Evolutionary conservation across 1,140 invertebrate genomes (phyloP).

Genomic region (Drosophila nebulosa): DNA sequence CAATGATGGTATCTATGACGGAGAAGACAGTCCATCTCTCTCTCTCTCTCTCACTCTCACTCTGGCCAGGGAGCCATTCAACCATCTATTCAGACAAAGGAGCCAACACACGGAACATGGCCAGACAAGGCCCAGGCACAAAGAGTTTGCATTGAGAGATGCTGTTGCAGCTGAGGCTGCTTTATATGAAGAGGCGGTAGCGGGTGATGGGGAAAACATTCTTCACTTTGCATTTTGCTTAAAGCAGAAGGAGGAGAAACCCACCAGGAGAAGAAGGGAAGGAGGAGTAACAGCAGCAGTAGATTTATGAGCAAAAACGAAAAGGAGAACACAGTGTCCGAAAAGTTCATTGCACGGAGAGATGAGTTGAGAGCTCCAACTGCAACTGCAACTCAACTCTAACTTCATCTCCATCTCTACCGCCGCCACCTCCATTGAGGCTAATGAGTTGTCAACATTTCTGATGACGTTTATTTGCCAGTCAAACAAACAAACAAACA

Average conservation of each 20-base stretch:
- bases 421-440: neutral
- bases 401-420: neutral
- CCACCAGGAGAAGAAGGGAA: neutral
- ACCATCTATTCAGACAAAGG: slow-evolving; percentile 51
- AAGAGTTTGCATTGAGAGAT: slow-evolving; percentile 38
- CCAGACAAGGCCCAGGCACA: slow-evolving; percentile 28
- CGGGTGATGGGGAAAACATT: neutral
- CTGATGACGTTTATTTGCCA: slow-evolving; percentile 47
- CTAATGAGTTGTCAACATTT: slow-evolving; percentile 72
- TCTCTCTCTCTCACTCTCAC: too few species aligned
- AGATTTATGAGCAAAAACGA: slow-evolving; percentile 66
- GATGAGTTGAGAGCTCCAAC: slow-evolving; percentile 13
- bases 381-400: neutral
- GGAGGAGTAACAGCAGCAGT: slow-evolving; percentile 4
- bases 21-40: neutral
- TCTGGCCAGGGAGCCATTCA: slow-evolving; percentile 1
- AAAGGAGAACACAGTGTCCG: slow-evolving; percentile 31
- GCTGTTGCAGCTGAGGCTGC: neutral
- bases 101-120: slow-evolving; percentile 17
- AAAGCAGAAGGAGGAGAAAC: slow-evolving; percentile 11
- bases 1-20: slow-evolving; percentile 70
- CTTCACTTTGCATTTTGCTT: slow-evolving; percentile 42
- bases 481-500: slow-evolving; percentile 29
- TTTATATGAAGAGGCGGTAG: neutral
- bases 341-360: slow-evolving; percentile 63